Evolutionary conservation across 2,797 vertebrate genomes (phyloP).

Genomic region (Eospalax fontanierii): DNA sequence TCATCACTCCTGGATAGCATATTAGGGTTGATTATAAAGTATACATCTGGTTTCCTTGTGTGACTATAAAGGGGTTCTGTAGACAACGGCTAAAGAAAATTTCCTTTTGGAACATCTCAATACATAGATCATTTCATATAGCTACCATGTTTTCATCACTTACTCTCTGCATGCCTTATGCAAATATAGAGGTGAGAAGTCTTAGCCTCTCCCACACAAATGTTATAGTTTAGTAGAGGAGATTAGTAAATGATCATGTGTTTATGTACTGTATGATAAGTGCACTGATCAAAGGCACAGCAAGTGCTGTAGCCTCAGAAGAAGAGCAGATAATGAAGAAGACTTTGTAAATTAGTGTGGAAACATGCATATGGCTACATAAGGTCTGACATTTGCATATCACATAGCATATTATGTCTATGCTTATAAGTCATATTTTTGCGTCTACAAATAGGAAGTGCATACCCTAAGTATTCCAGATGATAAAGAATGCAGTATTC

Average conservation of each 20-base stretch:
- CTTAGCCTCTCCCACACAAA: not conserved
- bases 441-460: not conserved
- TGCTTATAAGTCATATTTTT: constrained; percentile 45
- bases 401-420: not conserved
- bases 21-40: constrained; percentile 41
- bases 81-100: not conserved
- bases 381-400: constrained; percentile 24
- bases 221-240: not conserved
- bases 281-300: constrained; percentile 7
- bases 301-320: not conserved
- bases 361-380: constrained; percentile 25
- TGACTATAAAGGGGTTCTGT: not conserved
- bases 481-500: not conserved
- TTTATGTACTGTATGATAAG: not conserved
- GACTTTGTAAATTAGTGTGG: not conserved
- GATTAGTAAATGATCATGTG: not conserved
- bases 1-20: not conserved
- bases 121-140: not conserved
- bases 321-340: not conserved
- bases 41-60: not conserved
- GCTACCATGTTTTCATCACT: not conserved
- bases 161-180: not conserved
- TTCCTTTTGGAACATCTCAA: not conserved
- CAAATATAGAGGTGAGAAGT: not conserved
- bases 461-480: not conserved